These are phyloP conservation scores for Chionodraco myersi DNA, from an alignment of 2,113 vertebrate species.

Conservation along the genomic window DNA sequence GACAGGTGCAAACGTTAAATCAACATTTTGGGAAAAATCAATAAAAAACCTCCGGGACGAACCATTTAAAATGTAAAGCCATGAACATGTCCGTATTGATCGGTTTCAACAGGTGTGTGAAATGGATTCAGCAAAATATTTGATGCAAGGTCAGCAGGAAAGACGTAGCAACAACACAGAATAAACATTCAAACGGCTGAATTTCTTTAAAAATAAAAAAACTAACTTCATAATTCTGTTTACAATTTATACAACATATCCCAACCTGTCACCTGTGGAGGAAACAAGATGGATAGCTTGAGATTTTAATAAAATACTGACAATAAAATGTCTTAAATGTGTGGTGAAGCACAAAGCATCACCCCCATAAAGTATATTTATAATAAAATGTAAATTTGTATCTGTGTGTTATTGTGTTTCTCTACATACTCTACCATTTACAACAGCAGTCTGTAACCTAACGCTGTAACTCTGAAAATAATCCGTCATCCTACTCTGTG, in stretches of 20 bases:
- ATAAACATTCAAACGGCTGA: slow-evolving; percentile 75
- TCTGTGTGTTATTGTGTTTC: slow-evolving; percentile 19
- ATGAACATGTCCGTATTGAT: not conserved
- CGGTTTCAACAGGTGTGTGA: not conserved
- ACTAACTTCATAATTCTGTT: slow-evolving; percentile 32
- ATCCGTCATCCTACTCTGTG: slow-evolving; percentile 7
- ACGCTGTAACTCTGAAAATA: slow-evolving; percentile 9
- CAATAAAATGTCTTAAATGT: slow-evolving; percentile 31
- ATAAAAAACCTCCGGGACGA: slow-evolving; percentile 13
- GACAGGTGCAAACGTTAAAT: not conserved
- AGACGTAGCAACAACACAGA: slow-evolving; percentile 46
- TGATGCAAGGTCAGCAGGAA: slow-evolving; percentile 20
- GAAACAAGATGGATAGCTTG: slow-evolving; percentile 30
- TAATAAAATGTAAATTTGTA: slow-evolving; percentile 51
- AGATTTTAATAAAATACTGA: slow-evolving; percentile 61
- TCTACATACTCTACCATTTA: slow-evolving; percentile 38
- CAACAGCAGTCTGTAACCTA: slow-evolving; percentile 16
- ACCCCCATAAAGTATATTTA: slow-evolving; percentile 45
- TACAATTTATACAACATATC: slow-evolving; percentile 48
- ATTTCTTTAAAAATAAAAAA: slow-evolving; percentile 40
- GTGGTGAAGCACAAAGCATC: slow-evolving; percentile 46
- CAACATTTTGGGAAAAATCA: not conserved
- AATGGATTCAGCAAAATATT: slow-evolving; percentile 14
- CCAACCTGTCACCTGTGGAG: slow-evolving; percentile 28
- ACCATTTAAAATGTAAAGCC: not conserved